These are phyloP conservation scores for Branchipolynoe longqiensis DNA, from an alignment of 2,888 invertebrate species.

Conservation along the genomic window DNA sequence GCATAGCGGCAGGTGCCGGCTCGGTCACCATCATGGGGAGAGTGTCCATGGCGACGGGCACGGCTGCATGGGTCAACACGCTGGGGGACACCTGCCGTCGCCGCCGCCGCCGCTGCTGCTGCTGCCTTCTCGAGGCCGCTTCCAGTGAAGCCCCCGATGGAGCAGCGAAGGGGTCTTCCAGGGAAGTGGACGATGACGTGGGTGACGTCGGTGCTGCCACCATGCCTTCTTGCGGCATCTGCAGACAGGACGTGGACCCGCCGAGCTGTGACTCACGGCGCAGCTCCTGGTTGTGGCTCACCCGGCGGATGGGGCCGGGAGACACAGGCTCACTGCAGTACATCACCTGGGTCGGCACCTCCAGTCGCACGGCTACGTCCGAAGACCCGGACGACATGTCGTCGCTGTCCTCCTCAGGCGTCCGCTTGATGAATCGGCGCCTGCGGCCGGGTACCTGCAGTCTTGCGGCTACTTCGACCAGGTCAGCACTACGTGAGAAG, in stretches of 20 bases:
- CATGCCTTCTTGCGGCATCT: background rate
- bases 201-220: background rate
- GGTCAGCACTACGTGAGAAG: background rate
- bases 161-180: background rate
- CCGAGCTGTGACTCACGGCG: slow-evolving; percentile 9
- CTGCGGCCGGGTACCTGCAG: slow-evolving; percentile 31
- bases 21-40: background rate
- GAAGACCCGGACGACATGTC: background rate
- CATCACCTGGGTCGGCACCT: background rate
- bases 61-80: background rate
- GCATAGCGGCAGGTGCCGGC: background rate
- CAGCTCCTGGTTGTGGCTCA: slow-evolving; percentile 45
- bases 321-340: background rate
- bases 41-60: slow-evolving; percentile 4
- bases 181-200: background rate
- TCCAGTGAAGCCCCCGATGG: background rate
- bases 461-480: slow-evolving; percentile 9
- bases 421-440: slow-evolving; percentile 9
- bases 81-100: slow-evolving; percentile 4
- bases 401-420: background rate
- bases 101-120: background rate
- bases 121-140: background rate
- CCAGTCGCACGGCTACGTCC: background rate
- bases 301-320: slow-evolving; percentile 27
- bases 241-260: slow-evolving; percentile 3